A percentile compares a stretch with the other conserved stretches of the same genome.
phyloP scores from a whole-genome alignment of 2,797 vertebrate genomes.

The Hoplostethus atlanticus region DNA sequence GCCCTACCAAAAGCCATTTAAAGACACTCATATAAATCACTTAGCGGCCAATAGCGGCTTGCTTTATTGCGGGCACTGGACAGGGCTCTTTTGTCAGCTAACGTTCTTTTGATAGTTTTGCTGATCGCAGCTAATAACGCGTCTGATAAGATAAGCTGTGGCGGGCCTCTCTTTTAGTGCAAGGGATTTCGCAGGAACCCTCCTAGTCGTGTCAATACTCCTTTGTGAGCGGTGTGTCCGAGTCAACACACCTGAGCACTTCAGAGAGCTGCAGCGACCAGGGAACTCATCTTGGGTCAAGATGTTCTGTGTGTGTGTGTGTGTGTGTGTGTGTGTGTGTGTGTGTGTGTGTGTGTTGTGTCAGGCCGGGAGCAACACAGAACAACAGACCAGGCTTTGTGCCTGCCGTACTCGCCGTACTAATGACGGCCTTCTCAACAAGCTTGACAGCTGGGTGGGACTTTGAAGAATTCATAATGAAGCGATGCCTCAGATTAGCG shows the following conservation, averaged over 20 bases:
- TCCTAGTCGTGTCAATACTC: slow-evolving; percentile 78
- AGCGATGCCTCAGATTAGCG: slow-evolving; percentile 84
- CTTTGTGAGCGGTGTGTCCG: slow-evolving; percentile 75
- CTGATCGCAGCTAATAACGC: slow-evolving; percentile 87
- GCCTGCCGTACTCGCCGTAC: slow-evolving; percentile 63
- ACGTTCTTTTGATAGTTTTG: slow-evolving; percentile 88
- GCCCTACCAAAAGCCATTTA: slow-evolving; percentile 66
- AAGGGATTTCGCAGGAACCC: slow-evolving; percentile 65
- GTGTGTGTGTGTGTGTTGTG: slow-evolving; percentile 6
- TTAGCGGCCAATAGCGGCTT: slow-evolving; percentile 67
- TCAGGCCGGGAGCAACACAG: slow-evolving; percentile 56
- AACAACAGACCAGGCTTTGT: slow-evolving; percentile 78
- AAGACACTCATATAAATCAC: slow-evolving; percentile 78
- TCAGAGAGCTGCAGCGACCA: slow-evolving; percentile 51
- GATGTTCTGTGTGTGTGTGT: slow-evolving; percentile 51
- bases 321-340: slow-evolving; percentile 8
- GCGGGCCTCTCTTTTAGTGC: slow-evolving; percentile 66
- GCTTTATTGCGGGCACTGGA: slow-evolving; percentile 77
- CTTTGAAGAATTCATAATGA: slow-evolving; percentile 86
- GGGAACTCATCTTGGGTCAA: slow-evolving; percentile 70
- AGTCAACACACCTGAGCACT: slow-evolving; percentile 85
- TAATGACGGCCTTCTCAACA: slow-evolving; percentile 81
- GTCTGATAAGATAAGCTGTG: slow-evolving; percentile 85
- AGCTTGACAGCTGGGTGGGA: slow-evolving; percentile 83
- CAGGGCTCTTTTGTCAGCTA: slow-evolving; percentile 77